A percentile compares a stretch with the other conserved stretches of the same genome.
phyloP scores from a whole-genome alignment of 2,113 vertebrate species.

The Taxidea taxus region DNA sequence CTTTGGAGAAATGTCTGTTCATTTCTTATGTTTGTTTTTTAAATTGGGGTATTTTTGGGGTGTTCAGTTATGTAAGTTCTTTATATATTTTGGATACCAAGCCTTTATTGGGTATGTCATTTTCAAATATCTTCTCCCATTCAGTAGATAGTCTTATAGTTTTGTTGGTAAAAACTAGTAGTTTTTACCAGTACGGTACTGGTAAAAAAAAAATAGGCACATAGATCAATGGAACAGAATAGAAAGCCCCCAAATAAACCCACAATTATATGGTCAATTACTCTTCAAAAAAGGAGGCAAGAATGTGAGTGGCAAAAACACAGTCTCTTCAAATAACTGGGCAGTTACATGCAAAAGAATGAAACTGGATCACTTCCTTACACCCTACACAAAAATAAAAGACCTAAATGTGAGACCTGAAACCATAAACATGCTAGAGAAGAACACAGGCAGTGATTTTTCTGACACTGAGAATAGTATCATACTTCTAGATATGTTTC shows the following conservation, averaged over 20 bases:
- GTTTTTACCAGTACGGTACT: not conserved
- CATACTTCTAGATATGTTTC: not conserved
- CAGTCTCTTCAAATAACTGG: not conserved
- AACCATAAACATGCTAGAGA: not conserved
- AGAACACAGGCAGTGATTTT: not conserved
- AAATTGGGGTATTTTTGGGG: not conserved
- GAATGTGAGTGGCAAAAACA: not conserved
- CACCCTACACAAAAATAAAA: not conserved
- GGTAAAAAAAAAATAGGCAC: not conserved
- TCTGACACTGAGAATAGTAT: not conserved
- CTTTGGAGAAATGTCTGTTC: not conserved
- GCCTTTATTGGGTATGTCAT: not conserved
- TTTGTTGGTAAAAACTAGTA: too few species aligned
- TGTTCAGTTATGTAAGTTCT: not conserved
- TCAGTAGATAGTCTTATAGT: not conserved
- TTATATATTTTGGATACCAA: not conserved
- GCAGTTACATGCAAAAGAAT: not conserved
- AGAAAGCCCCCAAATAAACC: not conserved
- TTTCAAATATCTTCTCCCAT: not conserved
- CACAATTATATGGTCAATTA: not conserved
- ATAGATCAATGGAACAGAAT: not conserved
- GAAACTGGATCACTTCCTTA: not conserved
- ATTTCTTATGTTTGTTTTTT: not conserved
- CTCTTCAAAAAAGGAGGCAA: not conserved
- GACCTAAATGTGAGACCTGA: not conserved